phyloP scores from a whole-genome alignment of 2,113 vertebrate species.

The Nibea albiflora region DNA sequence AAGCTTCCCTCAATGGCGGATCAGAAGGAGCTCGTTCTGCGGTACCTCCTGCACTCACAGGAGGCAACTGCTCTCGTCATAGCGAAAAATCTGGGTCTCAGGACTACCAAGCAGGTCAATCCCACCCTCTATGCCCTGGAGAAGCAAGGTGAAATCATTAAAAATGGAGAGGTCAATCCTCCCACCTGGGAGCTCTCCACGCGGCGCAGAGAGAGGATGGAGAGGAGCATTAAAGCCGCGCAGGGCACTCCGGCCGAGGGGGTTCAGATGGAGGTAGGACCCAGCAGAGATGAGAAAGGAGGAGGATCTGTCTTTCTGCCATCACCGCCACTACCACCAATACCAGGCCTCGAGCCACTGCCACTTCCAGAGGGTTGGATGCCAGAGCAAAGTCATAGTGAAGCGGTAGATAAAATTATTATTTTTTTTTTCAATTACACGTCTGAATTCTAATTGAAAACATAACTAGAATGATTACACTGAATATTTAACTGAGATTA shows the following conservation, averaged over 20 bases:
- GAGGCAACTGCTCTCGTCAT: conserved; percentile 86
- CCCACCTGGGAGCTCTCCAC: conserved; percentile 87
- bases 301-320: background rate
- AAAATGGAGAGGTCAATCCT: conserved; percentile 68
- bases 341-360: conserved; percentile 42
- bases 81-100: conserved; percentile 89
- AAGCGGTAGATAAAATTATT: conserved; percentile 37
- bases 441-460: background rate
- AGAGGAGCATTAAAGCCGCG: conserved; percentile 83
- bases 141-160: conserved; percentile 89
- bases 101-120: conserved; percentile 86
- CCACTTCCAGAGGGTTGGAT: conserved; percentile 21
- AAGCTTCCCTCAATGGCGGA: conserved; percentile 82
- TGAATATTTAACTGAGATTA: background rate
- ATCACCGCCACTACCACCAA: background rate
- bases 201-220: conserved; percentile 89
- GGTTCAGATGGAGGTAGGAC: conserved; percentile 1
- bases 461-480: background rate
- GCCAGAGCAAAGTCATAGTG: conserved; percentile 48
- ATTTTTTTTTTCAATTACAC: background rate
- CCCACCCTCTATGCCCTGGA: conserved; percentile 87
- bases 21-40: conserved; percentile 88
- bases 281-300: background rate
- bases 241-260: background rate
- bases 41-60: conserved; percentile 81